These are phyloP conservation scores for Drosophila hydei DNA, from an alignment of 1,140 invertebrate species.

Conservation along the genomic window DNA sequence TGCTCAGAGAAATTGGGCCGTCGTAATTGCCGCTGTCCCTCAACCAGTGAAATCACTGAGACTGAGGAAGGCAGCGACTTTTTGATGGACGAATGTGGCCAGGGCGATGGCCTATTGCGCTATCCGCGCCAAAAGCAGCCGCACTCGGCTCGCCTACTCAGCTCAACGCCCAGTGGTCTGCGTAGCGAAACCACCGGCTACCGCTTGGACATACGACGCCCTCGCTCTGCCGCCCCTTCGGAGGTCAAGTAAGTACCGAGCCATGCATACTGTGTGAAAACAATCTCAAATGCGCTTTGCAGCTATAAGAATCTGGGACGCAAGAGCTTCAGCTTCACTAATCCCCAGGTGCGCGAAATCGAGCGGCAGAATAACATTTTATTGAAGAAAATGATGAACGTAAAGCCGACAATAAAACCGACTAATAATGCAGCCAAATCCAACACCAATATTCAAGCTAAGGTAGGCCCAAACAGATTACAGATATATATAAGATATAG, in stretches of 20 bases:
- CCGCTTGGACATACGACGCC: conserved; percentile 50
- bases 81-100: conserved; percentile 61
- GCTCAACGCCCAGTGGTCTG: conserved; percentile 65
- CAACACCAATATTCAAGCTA: conserved; percentile 20
- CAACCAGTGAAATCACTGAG: conserved; percentile 5
- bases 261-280: not conserved
- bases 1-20: conserved; percentile 16
- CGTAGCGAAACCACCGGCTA: conserved; percentile 56
- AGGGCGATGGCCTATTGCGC: conserved; percentile 64
- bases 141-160: conserved; percentile 34
- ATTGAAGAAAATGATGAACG: conserved; percentile 74
- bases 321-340: conserved; percentile 79
- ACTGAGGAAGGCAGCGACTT: conserved; percentile 1
- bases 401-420: conserved; percentile 65
- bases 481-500: too few relatives aligned
- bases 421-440: conserved; percentile 44
- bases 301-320: conserved; percentile 70
- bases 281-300: too few relatives aligned
- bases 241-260: conserved; percentile 63
- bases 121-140: conserved; percentile 38
- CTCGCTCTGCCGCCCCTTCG: conserved; percentile 55
- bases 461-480: conserved; percentile 15
- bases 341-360: conserved; percentile 79
- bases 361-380: conserved; percentile 79
- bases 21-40: conserved; percentile 60